Percentiles rank a stretch among this genome's conserved stretches.
Evolutionary conservation across 2,888 invertebrate genomes (phyloP).

Genomic region (Thecocarcelia acutangulata): DNA sequence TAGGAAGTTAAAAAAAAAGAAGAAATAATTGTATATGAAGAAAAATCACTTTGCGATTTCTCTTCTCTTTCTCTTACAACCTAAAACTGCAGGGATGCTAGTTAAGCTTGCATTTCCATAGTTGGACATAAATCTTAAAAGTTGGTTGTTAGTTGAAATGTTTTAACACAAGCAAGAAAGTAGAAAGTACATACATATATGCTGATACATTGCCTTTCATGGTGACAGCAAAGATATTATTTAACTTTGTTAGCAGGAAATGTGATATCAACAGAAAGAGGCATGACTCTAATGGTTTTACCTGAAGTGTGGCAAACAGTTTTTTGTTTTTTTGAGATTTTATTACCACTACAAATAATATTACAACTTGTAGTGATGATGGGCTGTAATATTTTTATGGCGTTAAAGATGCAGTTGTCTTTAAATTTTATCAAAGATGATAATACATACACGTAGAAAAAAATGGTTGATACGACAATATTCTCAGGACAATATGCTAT

Average conservation of each 20-base stretch:
- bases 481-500: too few relatives aligned
- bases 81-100: slow-evolving; percentile 30
- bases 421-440: too few relatives aligned
- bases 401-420: not conserved
- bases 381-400: not conserved
- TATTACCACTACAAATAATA: slow-evolving; percentile 18
- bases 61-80: slow-evolving; percentile 11
- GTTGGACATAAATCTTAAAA: slow-evolving; percentile 26
- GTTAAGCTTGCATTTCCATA: slow-evolving; percentile 4
- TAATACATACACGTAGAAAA: too few relatives aligned
- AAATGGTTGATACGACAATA: too few relatives aligned
- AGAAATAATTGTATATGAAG: not conserved
- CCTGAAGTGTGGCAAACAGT: slow-evolving; percentile 35
- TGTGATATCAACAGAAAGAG: slow-evolving; percentile 33
- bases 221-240: slow-evolving; percentile 22
- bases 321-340: not conserved
- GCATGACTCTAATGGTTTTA: not conserved
- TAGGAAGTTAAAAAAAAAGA: slow-evolving; percentile 35
- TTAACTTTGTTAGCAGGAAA: slow-evolving; percentile 28
- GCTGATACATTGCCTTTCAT: not conserved
- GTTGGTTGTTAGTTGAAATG: slow-evolving; percentile 1
- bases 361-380: not conserved
- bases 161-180: slow-evolving; percentile 1
- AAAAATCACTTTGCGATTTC: slow-evolving; percentile 3
- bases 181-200: slow-evolving; percentile 3